phyloP scores from a whole-genome alignment of 2,113 vertebrate genomes.

The Pygoscelis antarcticus region DNA sequence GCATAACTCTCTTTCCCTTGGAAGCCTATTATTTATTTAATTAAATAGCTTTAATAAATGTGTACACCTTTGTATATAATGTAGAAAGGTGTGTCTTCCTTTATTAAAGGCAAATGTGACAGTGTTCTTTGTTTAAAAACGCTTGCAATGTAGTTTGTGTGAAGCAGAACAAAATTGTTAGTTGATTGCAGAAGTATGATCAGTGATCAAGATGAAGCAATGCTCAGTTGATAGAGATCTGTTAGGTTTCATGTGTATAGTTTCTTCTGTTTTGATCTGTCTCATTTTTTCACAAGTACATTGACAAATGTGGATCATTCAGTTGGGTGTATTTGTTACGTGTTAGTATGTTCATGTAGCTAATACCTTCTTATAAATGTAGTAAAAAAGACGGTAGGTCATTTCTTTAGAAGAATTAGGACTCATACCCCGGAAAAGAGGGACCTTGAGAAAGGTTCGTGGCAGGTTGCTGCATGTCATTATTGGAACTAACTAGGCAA shows the following conservation, averaged over 20 bases:
- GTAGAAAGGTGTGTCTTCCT: not conserved
- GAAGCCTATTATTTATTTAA: not conserved
- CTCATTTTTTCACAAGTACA: not conserved
- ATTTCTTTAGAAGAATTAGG: not conserved
- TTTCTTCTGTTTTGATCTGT: not conserved
- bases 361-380: not conserved
- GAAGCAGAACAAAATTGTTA: not conserved
- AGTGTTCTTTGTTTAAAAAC: not conserved
- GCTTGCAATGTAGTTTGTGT: not conserved
- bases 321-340: not conserved
- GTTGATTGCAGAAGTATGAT: not conserved
- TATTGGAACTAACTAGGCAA: not conserved
- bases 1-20: not conserved
- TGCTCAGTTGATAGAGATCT: not conserved
- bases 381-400: not conserved
- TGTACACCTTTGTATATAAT: not conserved
- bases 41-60: not conserved
- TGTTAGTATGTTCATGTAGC: not conserved
- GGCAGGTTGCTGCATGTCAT: not conserved
- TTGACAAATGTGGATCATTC: not conserved
- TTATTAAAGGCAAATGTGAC: not conserved
- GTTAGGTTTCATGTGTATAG: not conserved
- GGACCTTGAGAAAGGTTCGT: not conserved
- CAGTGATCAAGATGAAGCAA: not conserved
- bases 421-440: accelerated